These are phyloP conservation scores for Pycnonotus jocosus DNA, from an alignment of 2,113 vertebrate genomes.

Conservation along the genomic window DNA sequence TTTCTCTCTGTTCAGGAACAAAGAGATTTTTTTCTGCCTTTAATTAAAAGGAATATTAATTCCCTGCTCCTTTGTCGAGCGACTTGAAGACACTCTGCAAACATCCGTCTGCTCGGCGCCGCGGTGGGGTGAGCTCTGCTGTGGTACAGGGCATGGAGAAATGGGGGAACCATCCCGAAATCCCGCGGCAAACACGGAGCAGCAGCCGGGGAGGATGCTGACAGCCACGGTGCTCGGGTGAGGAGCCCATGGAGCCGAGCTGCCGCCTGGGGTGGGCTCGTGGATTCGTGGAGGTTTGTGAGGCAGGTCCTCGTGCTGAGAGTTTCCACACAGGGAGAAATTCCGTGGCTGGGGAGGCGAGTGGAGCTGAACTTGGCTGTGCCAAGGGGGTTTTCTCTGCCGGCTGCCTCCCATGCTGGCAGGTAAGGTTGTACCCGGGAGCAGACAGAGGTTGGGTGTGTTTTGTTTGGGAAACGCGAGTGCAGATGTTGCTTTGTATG, in stretches of 20 bases:
- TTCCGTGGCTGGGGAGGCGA: not conserved
- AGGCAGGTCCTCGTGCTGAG: not conserved
- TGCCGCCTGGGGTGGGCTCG: not conserved
- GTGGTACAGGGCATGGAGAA: not conserved
- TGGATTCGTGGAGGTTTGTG: not conserved
- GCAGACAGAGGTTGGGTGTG: not conserved
- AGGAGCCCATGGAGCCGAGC: not conserved
- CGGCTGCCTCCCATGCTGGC: not conserved
- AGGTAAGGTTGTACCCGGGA: not conserved
- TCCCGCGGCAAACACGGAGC: not conserved
- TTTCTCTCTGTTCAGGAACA: slow-evolving; percentile 51
- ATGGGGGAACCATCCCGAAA: not conserved
- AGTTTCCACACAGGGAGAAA: not conserved
- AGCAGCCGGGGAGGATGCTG: not conserved
- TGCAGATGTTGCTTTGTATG: not conserved
- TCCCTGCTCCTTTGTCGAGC: not conserved
- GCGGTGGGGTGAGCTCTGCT: not conserved
- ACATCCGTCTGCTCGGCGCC: not conserved
- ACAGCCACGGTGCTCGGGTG: not conserved
- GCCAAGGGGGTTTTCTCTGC: not conserved
- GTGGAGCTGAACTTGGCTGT: not conserved
- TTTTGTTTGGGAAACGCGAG: not conserved
- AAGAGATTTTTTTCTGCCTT: slow-evolving; percentile 48
- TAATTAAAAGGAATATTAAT: slow-evolving; percentile 56
- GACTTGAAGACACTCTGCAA: not conserved